A percentile compares a stretch with the other conserved stretches of the same genome.
These are phyloP conservation scores for Anabas testudineus DNA, from an alignment of 2,797 vertebrate species.

Conservation along the genomic window DNA sequence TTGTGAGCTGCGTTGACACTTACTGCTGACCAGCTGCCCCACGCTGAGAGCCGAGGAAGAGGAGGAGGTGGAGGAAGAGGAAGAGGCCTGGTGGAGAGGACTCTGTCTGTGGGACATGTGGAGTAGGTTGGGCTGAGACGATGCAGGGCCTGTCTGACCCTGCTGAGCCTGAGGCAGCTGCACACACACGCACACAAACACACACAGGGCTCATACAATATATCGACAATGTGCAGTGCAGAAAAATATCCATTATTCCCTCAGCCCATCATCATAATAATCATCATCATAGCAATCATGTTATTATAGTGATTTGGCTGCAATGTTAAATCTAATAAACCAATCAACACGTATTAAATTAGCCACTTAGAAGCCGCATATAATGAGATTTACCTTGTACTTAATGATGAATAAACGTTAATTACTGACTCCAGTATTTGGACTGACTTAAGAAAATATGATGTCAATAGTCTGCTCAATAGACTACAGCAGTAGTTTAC, in stretches of 20 bases:
- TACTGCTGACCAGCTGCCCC: slow-evolving; percentile 99
- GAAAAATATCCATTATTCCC: slow-evolving; percentile 23
- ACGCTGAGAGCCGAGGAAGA: slow-evolving; percentile 96
- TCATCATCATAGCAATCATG: slow-evolving; percentile 54
- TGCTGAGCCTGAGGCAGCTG: slow-evolving; percentile 93
- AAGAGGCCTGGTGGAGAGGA: slow-evolving; percentile 95
- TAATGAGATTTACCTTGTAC: slow-evolving; percentile 58
- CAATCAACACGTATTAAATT: slow-evolving; percentile 66
- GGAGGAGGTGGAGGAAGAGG: slow-evolving; percentile 95
- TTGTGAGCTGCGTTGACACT: slow-evolving; percentile 80
- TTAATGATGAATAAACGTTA: slow-evolving; percentile 48
- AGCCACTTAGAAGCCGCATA: slow-evolving; percentile 55
- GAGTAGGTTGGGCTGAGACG: slow-evolving; percentile 92
- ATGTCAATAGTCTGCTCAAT: slow-evolving; percentile 44
- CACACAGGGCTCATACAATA: slow-evolving; percentile 38
- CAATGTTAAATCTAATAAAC: slow-evolving; percentile 59
- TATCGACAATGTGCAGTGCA: slow-evolving; percentile 31
- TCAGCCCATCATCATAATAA: slow-evolving; percentile 40
- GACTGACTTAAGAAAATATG: slow-evolving; percentile 57
- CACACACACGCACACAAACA: slow-evolving; percentile 64
- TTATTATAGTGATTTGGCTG: slow-evolving; percentile 48
- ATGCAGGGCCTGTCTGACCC: slow-evolving; percentile 89
- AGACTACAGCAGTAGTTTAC: slow-evolving; percentile 39
- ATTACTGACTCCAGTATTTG: slow-evolving; percentile 54
- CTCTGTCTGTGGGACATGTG: slow-evolving; percentile 98